Evolutionary conservation across 37 sponge, comb jelly and placozoan genomes (phyloP).

Genomic region (Oscarella lobularis): DNA sequence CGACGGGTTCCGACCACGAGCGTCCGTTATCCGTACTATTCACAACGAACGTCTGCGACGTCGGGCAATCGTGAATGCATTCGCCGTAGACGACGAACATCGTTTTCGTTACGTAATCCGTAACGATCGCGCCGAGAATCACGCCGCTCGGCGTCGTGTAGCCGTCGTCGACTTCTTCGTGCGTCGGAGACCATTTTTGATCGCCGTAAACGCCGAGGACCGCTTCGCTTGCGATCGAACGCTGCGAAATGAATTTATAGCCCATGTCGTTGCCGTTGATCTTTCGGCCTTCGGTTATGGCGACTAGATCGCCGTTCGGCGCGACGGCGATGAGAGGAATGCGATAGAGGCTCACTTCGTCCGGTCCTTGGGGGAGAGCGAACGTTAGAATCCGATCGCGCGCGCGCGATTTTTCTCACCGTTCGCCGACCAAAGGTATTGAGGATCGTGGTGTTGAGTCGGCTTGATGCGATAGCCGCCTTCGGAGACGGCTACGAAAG

Average conservation of each 20-base stretch:
- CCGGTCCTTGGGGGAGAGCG: background rate
- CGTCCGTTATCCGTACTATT: background rate
- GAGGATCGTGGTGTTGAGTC: too few species aligned
- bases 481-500: too few species aligned
- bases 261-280: background rate
- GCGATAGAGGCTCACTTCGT: background rate
- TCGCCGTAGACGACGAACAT: background rate
- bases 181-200: background rate
- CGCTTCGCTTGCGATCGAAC: too few species aligned
- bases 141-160: background rate
- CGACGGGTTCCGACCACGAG: background rate
- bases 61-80: background rate
- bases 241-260: background rate
- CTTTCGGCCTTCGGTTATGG: background rate
- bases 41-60: background rate
- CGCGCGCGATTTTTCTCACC: too few species aligned
- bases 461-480: too few species aligned
- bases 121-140: background rate
- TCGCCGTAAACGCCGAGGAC: background rate
- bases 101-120: background rate
- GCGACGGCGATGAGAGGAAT: background rate
- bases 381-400: too few species aligned
- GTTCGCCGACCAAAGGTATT: too few species aligned
- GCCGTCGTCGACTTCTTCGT: background rate
- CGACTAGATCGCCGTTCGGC: background rate